phyloP scores from a whole-genome alignment of 2,113 vertebrate species.

The Myrmophylax atrothorax region DNA sequence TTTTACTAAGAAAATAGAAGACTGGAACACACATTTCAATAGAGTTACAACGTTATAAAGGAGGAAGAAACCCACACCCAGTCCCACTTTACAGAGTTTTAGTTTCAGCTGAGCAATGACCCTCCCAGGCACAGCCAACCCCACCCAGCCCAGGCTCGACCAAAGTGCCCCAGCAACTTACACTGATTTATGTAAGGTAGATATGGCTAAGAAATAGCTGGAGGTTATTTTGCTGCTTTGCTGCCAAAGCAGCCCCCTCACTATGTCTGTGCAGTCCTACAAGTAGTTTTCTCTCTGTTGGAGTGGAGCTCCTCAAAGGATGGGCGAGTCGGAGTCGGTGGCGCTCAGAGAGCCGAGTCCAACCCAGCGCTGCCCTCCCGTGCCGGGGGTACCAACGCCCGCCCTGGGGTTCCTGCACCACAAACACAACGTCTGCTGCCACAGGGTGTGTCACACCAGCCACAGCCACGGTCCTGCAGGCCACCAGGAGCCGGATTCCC shows the following conservation, averaged over 20 bases:
- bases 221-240: not conserved
- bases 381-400: fast-evolving
- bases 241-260: not conserved
- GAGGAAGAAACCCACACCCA: not conserved
- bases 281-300: not conserved
- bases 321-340: fast-evolving
- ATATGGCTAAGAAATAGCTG: not conserved
- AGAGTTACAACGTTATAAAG: conserved; percentile 59
- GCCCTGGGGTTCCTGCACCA: fast-evolving
- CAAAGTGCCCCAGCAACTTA: not conserved
- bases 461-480: too few relatives aligned
- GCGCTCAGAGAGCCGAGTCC: fast-evolving
- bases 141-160: not conserved
- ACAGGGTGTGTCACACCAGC: not conserved
- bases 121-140: not conserved
- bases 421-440: fast-evolving
- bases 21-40: conserved; percentile 42
- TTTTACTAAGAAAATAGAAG: conserved; percentile 80
- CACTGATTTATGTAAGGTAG: not conserved
- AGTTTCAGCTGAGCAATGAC: conserved; percentile 13
- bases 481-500: not conserved
- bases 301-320: not conserved
- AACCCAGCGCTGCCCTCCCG: fast-evolving
- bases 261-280: fast-evolving
- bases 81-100: conserved; percentile 9